Evolutionary conservation across 2,797 vertebrate species (phyloP).

Genomic region (Lutjanus campechanus): DNA sequence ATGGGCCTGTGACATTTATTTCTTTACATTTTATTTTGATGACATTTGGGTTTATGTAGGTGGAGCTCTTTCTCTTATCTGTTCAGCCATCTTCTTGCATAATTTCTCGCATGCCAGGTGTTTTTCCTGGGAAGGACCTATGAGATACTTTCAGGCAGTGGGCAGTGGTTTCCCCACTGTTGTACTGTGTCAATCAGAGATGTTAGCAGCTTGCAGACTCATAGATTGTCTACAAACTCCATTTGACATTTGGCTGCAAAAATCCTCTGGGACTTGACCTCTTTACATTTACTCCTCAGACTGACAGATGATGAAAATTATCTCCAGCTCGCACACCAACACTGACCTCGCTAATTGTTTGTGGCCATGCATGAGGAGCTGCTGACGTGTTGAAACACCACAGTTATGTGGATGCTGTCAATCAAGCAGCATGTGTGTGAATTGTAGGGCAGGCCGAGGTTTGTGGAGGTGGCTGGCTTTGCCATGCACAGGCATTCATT

Average conservation of each 20-base stretch:
- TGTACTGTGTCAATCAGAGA: neutral
- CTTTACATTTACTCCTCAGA: conserved; percentile 23
- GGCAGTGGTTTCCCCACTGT: neutral
- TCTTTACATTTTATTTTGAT: neutral
- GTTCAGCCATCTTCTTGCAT: neutral
- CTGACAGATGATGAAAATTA: conserved; percentile 44
- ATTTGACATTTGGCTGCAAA: conserved; percentile 5
- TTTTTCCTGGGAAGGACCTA: neutral
- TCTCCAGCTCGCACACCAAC: conserved; percentile 16
- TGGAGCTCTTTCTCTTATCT: neutral
- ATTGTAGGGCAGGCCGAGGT: conserved; percentile 3
- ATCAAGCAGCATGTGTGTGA: conserved; percentile 31
- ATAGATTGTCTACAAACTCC: neutral
- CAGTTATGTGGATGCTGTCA: conserved; percentile 41
- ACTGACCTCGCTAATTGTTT: conserved; percentile 51
- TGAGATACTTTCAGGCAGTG: neutral
- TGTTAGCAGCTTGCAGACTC: conserved; percentile 3
- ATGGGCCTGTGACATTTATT: neutral
- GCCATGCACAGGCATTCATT: conserved; percentile 7
- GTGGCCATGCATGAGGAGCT: conserved; percentile 23
- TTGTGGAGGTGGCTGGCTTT: neutral
- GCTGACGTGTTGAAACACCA: conserved; percentile 34
- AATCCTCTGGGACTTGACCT: neutral
- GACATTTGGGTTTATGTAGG: neutral
- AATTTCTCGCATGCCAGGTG: neutral